Base-by-base conservation (phyloP, 2,797 vertebrate genomes). In the Falco rusticolus region DNA sequence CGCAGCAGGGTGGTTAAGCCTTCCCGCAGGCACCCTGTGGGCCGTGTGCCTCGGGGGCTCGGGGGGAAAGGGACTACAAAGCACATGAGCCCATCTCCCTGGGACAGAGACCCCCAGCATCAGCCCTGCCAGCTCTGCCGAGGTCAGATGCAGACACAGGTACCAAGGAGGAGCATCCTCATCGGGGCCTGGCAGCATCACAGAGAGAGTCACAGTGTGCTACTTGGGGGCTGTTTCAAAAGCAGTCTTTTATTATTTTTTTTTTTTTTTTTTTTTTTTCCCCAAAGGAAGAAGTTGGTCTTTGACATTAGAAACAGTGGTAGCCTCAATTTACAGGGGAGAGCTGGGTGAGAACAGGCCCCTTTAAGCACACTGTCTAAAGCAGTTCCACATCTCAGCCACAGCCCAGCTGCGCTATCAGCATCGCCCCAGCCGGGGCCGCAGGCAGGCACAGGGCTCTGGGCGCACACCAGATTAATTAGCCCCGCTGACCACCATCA, bases 401-500 rank as follows among this genome's bases (percentile, higher is more conserved):
- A 1, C 59, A 69, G 60, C 69, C 54, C 83, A 74, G 77, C 41
- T 3, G 0, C 24, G 72, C 76, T 74, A 29, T 45, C 28, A 10
- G 82, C 76, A 2, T n/a, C 84, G 84, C 57, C 84, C 76, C 88
- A 93, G 63, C 70, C 1, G 0, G 59, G 79, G 56, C 75, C 15
- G 20, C 54, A 68, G 86, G 64, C 72, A 43, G 65, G 56, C 33
- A 2, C 0, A 0, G 74, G 33, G 64, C 75, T 85, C 87, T 74
- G 85, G 61, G 51, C 18, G 10, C 68, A 87, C 74, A 53, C 39
- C 51, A 68, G 45, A 74, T 95, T 94, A 95, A 95, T 95, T 85
- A 95, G 91, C 89, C 77, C 72, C 2, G 8, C 85, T 77, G 87
- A 87, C 87, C 66, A 3, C 53, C 50, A 10, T 65, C 87, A 93